These are phyloP conservation scores for Larimichthys crocea DNA, from an alignment of 2,113 vertebrate genomes.

Conservation along the genomic window DNA sequence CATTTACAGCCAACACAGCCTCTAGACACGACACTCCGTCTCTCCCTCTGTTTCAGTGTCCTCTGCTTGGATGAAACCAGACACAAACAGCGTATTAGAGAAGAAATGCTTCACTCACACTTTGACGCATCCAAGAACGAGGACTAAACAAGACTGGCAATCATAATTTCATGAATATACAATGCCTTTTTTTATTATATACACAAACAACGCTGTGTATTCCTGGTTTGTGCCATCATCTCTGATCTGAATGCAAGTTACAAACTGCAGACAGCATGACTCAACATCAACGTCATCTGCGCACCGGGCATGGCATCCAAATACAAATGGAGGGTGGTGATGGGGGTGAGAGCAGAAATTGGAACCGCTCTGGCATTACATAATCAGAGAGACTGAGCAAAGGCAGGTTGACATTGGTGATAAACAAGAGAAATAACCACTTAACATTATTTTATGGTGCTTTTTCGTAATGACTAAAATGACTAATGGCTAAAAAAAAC, in stretches of 20 bases:
- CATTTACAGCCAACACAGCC: conserved; percentile 58
- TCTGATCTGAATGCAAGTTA: conserved; percentile 24
- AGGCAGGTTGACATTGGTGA: conserved; percentile 18
- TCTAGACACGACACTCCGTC: conserved; percentile 51
- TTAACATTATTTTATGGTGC: conserved; percentile 13
- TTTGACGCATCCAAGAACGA: neutral
- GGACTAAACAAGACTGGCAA: conserved; percentile 6
- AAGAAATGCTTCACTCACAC: neutral
- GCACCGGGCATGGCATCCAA: conserved; percentile 14
- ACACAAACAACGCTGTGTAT: conserved; percentile 13
- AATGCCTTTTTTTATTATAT: conserved; percentile 11
- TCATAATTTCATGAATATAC: conserved; percentile 14
- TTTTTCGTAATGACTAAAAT: neutral
- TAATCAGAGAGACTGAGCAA: conserved; percentile 42
- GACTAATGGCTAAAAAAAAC: conserved; percentile 3
- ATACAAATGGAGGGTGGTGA: conserved; percentile 23
- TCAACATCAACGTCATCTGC: conserved; percentile 14
- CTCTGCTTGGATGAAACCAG: conserved; percentile 21
- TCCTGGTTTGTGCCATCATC: neutral
- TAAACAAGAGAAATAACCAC: conserved; percentile 27
- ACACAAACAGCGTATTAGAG: conserved; percentile 27
- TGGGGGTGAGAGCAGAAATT: neutral
- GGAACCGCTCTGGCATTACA: conserved; percentile 24
- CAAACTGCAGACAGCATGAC: conserved; percentile 24
- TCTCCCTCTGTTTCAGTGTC: neutral